Evolutionary conservation across 2,113 vertebrate species (phyloP), one percentile per base, ranked within the genome.

Genomic region (Oryzias melastigma): DNA sequence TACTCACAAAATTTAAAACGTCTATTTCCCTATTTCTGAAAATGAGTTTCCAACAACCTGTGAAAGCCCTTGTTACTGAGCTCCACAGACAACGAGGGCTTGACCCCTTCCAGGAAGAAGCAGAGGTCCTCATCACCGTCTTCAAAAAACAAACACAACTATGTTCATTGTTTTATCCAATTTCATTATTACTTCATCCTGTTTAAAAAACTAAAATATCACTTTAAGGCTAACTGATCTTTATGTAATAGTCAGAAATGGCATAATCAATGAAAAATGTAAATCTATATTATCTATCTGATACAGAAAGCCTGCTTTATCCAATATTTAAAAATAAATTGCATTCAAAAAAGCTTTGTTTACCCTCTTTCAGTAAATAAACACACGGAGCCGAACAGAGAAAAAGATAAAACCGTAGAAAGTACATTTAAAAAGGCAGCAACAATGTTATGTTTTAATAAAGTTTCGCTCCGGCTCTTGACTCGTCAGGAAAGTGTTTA

Each of bases 61-160:
- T 93, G 92, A 52, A 93, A 93, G 14, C 92, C 92, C 1, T 73
- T 74, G 75, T 91, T 91, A 43, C 5, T 53, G 5, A 92, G 54
- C 40, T 84, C 77, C 58, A 90, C 43, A 16, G 81, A 85, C 59
- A 93, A 47, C 4, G 87, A 62, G 12, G 87, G 81, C 14, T 85
- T 60, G 51, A 89, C 51, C 55, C 71, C 71, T 29, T 52, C 55
- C 8, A 82, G 47, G 3, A 74, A 65, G 45, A 14, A 79, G 64
- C 87, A 88, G 2, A 46, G 25, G 19, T 73, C 46, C 22, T 70
- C 67, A 41, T 64, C 62, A 24, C 62, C 75, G 46, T 72, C 84
- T 87, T 47, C 14, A 72, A 52, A 58, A 53, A 65, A 18, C 5
- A 17, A 44, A 44, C 7, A 61, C 49, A 57, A 53, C 52, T 20